Percentiles rank a stretch among this genome's conserved stretches.
phyloP scores from a whole-genome alignment of 2,113 vertebrate species.

The Pristiophorus japonicus region DNA sequence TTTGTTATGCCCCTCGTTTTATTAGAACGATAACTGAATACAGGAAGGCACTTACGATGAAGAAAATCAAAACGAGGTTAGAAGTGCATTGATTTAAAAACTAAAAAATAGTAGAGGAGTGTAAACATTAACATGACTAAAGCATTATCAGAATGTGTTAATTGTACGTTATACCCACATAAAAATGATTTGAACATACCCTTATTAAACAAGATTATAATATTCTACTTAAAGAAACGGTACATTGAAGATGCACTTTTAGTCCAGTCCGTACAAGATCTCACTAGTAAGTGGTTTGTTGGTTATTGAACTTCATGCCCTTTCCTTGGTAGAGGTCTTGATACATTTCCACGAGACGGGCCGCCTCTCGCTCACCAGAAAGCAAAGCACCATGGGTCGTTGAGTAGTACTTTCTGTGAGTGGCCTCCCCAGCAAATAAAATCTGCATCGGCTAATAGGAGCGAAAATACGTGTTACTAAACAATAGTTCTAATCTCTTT shows the following conservation, averaged over 20 bases:
- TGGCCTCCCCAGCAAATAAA: conserved; percentile 96
- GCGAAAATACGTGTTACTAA: neutral
- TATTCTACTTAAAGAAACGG: conserved; percentile 55
- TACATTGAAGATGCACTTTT: conserved; percentile 49
- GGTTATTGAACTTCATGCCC: conserved; percentile 62
- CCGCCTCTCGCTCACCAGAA: conserved; percentile 92
- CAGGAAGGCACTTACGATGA: neutral
- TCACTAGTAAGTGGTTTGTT: conserved; percentile 69
- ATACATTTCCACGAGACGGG: conserved; percentile 86
- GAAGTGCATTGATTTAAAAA: conserved; percentile 55
- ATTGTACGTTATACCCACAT: conserved; percentile 57
- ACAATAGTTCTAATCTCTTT: neutral
- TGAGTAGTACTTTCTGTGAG: conserved; percentile 98
- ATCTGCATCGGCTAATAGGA: conserved; percentile 81
- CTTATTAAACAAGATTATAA: conserved; percentile 61
- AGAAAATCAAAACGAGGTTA: conserved; percentile 29
- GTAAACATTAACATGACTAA: conserved; percentile 54
- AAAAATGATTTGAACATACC: conserved; percentile 63
- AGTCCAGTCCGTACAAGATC: conserved; percentile 39
- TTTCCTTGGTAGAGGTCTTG: conserved; percentile 76
- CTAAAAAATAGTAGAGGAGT: conserved; percentile 51
- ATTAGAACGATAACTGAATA: neutral
- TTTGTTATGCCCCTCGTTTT: neutral
- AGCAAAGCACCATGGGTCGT: conserved; percentile 98
- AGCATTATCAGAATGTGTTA: conserved; percentile 55